Evolutionary conservation across 2,888 invertebrate genomes (phyloP).

Genomic region (Nephrotoma guestfalica): DNA sequence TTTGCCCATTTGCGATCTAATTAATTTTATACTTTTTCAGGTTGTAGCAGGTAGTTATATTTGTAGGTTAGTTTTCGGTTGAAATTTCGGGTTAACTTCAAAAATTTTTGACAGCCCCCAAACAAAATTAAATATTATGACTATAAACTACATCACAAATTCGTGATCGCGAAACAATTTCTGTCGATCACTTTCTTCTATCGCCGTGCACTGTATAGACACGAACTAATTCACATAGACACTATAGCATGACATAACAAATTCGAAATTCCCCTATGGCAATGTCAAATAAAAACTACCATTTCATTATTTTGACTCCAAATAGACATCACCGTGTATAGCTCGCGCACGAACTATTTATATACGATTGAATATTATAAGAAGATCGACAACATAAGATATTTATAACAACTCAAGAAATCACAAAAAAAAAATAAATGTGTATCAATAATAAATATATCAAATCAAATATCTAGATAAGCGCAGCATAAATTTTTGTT

Average conservation of each 20-base stretch:
- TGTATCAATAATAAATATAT: neutral
- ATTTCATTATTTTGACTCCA: neutral
- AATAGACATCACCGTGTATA: neutral
- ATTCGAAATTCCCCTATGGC: neutral
- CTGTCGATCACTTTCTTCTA: neutral
- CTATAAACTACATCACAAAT: neutral
- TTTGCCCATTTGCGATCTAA: too few relatives aligned
- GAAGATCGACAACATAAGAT: neutral
- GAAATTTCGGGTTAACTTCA: too few relatives aligned
- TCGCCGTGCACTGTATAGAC: neutral
- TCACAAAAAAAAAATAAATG: neutral
- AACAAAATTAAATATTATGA: too few relatives aligned
- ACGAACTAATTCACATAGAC: neutral
- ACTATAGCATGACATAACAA: neutral
- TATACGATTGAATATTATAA: neutral
- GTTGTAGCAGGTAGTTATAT: too few relatives aligned
- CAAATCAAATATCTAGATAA: neutral
- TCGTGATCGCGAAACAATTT: neutral
- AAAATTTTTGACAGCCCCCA: too few relatives aligned
- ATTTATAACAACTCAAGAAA: neutral
- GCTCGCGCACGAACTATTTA: neutral
- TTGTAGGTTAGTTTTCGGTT: too few relatives aligned
- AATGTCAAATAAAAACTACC: neutral
- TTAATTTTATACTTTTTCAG: too few relatives aligned
- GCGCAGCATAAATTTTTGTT: neutral